Evolutionary conservation across 2,888 invertebrate genomes (phyloP).

Genomic region (Neoitamus cyanurus): DNA sequence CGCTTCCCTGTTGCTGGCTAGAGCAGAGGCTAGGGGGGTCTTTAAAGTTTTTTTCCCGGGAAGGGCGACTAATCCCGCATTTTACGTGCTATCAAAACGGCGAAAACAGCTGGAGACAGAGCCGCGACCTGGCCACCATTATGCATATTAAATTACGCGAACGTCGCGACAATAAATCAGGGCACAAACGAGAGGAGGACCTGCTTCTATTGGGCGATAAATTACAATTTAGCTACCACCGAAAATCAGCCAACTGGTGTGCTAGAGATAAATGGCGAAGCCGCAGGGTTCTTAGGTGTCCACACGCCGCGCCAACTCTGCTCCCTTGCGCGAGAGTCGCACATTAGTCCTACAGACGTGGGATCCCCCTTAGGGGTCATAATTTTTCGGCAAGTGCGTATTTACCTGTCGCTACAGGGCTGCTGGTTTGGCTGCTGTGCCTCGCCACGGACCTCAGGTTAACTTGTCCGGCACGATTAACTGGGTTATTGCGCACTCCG

Average conservation of each 20-base stretch:
- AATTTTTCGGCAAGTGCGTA: slow-evolving; percentile 46
- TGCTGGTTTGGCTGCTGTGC: slow-evolving; percentile 35
- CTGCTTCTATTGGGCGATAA: slow-evolving; percentile 40
- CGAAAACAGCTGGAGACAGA: slow-evolving; percentile 1
- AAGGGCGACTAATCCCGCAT: background rate
- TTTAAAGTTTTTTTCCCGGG: too few species aligned
- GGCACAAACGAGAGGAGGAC: slow-evolving; percentile 36
- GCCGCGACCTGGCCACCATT: background rate
- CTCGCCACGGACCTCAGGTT: background rate
- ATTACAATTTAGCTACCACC: slow-evolving; percentile 48
- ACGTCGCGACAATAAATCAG: slow-evolving; percentile 35
- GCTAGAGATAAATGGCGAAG: slow-evolving; percentile 31
- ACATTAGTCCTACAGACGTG: background rate
- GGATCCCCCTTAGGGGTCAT: slow-evolving; percentile 30
- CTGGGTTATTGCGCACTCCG: slow-evolving; percentile 10
- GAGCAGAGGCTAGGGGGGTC: background rate
- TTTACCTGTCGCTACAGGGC: slow-evolving; percentile 45
- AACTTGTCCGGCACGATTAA: slow-evolving; percentile 23
- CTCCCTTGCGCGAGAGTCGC: background rate
- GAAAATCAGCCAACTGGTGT: slow-evolving; percentile 33
- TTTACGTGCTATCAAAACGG: background rate
- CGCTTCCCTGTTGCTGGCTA: background rate
- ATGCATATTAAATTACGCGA: slow-evolving; percentile 18
- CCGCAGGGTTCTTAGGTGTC: slow-evolving; percentile 31
- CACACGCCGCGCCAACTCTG: background rate